phyloP scores from a whole-genome alignment of 30 jellyfish, hydroid and myxozoan species.

The Turritopsis rubra region DNA sequence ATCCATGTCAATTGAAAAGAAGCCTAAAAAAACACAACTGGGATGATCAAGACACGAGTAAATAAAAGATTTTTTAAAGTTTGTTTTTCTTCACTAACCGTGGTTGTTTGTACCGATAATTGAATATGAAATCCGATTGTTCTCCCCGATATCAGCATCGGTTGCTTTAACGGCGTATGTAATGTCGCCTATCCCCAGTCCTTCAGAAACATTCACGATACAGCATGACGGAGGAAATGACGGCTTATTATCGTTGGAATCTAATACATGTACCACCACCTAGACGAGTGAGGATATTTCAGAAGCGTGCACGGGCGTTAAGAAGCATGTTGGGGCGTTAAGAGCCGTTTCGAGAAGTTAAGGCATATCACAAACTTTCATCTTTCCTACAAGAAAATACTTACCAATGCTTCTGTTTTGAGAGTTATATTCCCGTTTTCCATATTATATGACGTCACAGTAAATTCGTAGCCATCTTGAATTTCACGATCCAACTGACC shows the following conservation, averaged over 20 bases:
- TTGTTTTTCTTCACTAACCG: neutral
- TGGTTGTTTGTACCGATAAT: neutral
- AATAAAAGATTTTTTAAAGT: neutral
- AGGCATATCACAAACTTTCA: no score
- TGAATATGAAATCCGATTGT: neutral
- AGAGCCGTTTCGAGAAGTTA: no score
- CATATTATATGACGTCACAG: constrained; percentile 5
- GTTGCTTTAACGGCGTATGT: neutral
- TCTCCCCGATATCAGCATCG: neutral
- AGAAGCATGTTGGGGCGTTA: no score
- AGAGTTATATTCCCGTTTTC: neutral
- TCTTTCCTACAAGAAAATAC: no score
- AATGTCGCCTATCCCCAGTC: neutral
- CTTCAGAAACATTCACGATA: constrained; percentile 1
- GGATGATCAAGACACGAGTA: neutral
- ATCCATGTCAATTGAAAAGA: neutral
- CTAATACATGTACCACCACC: neutral
- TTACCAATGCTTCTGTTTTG: neutral
- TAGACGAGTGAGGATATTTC: no score
- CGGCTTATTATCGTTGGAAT: neutral
- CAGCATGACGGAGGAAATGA: constrained; percentile 4
- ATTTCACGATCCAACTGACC: constrained; percentile 5
- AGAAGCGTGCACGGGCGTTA: no score
- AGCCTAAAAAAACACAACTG: neutral
- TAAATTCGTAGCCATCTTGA: neutral